Conservation (phyloP, 2,113 vertebrate species). For the Pterocles burchelli region DNA sequence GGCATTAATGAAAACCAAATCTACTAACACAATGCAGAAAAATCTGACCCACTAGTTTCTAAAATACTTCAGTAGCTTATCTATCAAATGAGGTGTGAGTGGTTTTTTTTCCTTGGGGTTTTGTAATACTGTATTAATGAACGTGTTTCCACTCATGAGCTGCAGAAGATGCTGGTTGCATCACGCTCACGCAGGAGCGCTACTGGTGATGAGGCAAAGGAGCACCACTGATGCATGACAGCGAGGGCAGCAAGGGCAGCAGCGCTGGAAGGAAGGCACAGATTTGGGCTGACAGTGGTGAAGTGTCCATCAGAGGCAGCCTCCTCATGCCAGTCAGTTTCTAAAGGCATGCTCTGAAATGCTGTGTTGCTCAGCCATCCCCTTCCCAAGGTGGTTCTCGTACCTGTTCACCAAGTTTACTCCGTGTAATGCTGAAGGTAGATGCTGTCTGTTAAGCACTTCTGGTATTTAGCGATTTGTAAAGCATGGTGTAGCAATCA, state of each 20-base stretch:
- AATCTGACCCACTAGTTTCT: slow-evolving; percentile 51
- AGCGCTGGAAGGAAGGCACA: not conserved
- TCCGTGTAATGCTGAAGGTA: not conserved
- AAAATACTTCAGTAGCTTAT: slow-evolving; percentile 57
- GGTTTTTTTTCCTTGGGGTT: slow-evolving; percentile 42
- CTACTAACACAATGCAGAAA: slow-evolving; percentile 53
- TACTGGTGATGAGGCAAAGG: not conserved
- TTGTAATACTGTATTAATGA: slow-evolving; percentile 36
- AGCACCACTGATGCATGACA: not conserved
- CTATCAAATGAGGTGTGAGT: slow-evolving; percentile 63
- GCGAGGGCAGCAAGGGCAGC: not conserved
- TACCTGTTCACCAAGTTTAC: not conserved
- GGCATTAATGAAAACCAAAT: slow-evolving; percentile 69
- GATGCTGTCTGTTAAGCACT: not conserved
- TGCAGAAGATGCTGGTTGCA: not conserved
- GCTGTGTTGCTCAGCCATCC: not conserved
- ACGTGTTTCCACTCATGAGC: slow-evolving; percentile 7
- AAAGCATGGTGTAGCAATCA: not conserved
- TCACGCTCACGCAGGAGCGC: not conserved
- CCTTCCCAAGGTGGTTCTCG: not conserved
- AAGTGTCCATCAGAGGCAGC: not conserved
- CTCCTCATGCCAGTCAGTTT: not conserved
- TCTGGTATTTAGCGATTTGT: not conserved
- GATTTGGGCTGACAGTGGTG: not conserved
- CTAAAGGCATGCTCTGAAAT: not conserved